Base-by-base conservation (phyloP, 2,797 vertebrate species). In the Alfaro cultratus region DNA sequence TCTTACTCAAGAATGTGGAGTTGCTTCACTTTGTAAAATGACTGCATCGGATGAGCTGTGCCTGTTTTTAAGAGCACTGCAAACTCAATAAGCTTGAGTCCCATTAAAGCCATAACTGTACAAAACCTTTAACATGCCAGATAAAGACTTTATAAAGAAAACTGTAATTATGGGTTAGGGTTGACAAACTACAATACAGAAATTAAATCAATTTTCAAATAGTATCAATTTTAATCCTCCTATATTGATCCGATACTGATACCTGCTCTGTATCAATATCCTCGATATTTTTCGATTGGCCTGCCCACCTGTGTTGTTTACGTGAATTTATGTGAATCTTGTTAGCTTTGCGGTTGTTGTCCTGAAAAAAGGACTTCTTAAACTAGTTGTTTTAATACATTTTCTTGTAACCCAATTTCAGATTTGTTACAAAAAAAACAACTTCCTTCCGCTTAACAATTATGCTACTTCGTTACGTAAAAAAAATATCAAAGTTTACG, bases 1-100 rank as follows among this genome's bases (percentile, higher is more conserved):
- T 26, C 36, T 68, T 12, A 41, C 64, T 68, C 64, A 68, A 68
- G 36, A 68, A 68, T 41, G 36, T 68, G 64, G 39, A 68, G 41
- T 41, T 11, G 64, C 64, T 68, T 68, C 21, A 41, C 64, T 68
- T 41, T 68, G 36, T 41, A 13, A 39, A 68, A 41, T 41, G 64
- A 41, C 64, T 68, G 64, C 64, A 41, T 41, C 1, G 31, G 62
- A 67, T 23, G 62, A 23, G 36, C 18, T 67, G 16, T 5, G 34
- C 8, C 34, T 41, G 36, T 68, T 23, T 41, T 67, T 39, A 39
- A 67, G 18, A 67, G 29, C 62, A 13, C 34, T 21, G 62, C 34
- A 67, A 36, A 67, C 31, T n/a, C 26, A 55, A 26, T 55, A 55
- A n/a, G 53, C 4, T 55, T 55, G 53, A 55, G 53, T 55, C 53